Percentiles rank a stretch among this genome's conserved stretches.
Evolutionary conservation across 2,888 invertebrate species (phyloP).

Genomic region (Agonum fuliginosum): DNA sequence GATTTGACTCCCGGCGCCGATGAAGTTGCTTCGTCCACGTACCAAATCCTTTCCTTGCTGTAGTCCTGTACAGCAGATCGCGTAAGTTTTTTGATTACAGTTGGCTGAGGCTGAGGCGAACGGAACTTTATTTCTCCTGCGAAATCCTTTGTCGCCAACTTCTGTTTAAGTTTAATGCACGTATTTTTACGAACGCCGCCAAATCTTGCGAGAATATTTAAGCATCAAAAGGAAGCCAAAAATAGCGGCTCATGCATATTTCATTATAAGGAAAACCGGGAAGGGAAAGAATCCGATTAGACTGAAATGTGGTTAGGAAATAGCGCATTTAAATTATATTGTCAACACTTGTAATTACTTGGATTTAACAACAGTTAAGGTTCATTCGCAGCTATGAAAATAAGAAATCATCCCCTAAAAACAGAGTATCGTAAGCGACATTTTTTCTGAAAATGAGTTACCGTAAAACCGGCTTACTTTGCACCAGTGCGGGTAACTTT

Average conservation of each 20-base stretch:
- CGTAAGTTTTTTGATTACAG: slow-evolving; percentile 39
- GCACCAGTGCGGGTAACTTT: no score
- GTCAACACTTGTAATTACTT: no score
- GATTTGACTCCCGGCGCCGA: no score
- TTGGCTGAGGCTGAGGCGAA: neutral
- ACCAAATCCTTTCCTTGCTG: neutral
- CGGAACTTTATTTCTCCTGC: slow-evolving; percentile 35
- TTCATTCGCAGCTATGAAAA: no score
- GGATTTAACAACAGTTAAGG: no score
- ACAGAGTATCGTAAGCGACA: no score
- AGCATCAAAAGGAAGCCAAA: slow-evolving; percentile 32
- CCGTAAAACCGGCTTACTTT: no score
- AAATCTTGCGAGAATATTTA: slow-evolving; percentile 44
- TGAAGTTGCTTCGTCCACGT: no score
- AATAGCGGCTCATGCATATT: slow-evolving; percentile 45
- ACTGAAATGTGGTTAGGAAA: no score
- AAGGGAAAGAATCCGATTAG: neutral
- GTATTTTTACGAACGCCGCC: slow-evolving; percentile 43
- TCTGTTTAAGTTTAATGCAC: slow-evolving; percentile 42
- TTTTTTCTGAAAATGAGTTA: no score
- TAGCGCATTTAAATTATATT: no score
- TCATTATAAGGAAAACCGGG: slow-evolving; percentile 15
- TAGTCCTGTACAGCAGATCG: neutral
- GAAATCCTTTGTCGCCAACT: slow-evolving; percentile 46
- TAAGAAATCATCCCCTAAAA: no score